Percentiles rank a stretch among this genome's conserved stretches.
Evolutionary conservation across 2,113 vertebrate species (phyloP).

Genomic region (Ochotona princeps): DNA sequence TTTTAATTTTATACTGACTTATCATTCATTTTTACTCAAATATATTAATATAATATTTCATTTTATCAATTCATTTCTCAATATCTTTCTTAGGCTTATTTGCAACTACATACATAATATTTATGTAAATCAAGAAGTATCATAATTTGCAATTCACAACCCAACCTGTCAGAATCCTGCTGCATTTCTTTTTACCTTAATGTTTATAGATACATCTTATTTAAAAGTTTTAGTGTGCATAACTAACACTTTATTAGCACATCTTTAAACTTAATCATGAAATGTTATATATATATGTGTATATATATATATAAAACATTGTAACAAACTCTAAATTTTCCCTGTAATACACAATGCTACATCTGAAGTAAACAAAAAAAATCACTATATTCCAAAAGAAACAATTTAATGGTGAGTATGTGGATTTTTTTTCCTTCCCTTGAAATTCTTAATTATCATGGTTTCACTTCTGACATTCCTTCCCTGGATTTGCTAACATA

Average conservation of each 20-base stretch:
- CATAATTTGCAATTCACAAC: neutral
- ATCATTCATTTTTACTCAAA: neutral
- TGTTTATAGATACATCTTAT: neutral
- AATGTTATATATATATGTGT: neutral
- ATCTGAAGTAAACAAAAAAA: constrained; percentile 21
- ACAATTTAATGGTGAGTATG: neutral
- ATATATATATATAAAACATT: neutral
- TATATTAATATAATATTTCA: neutral
- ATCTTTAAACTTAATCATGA: constrained; percentile 19
- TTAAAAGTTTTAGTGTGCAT: neutral
- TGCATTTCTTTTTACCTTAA: neutral
- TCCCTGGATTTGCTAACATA: constrained; percentile 75
- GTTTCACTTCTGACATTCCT: constrained; percentile 80
- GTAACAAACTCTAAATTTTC: neutral
- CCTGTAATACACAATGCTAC: neutral
- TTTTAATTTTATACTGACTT: neutral
- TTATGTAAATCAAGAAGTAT: neutral
- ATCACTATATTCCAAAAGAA: neutral
- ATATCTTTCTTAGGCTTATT: neutral
- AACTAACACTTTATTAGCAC: neutral
- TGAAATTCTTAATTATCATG: constrained; percentile 77
- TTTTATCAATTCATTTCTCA: neutral
- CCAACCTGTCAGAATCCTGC: neutral
- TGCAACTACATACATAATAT: neutral
- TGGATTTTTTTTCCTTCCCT: constrained; percentile 15